Percentiles rank a stretch among this genome's conserved stretches.
These are phyloP conservation scores for Unio delphinus DNA, from an alignment of 2,888 invertebrate species.

Conservation along the genomic window DNA sequence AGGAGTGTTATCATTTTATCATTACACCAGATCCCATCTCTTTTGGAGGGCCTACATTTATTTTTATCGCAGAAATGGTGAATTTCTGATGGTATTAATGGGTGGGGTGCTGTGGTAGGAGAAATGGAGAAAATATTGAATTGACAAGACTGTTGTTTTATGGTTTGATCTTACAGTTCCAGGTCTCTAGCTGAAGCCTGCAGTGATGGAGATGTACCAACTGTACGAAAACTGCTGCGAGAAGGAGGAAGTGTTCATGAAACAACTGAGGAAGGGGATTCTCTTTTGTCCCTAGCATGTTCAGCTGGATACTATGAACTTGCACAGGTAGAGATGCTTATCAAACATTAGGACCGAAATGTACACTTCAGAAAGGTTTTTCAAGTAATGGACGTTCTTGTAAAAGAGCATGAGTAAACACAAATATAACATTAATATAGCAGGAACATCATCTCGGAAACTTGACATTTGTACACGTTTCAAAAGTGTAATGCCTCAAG, in stretches of 20 bases:
- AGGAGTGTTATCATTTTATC: too few species aligned
- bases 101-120: not conserved
- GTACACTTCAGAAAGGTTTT: not conserved
- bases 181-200: slow-evolving; percentile 90
- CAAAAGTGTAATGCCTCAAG: too few species aligned
- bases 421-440: too few species aligned
- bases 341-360: not conserved
- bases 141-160: not conserved
- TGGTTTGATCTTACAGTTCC: slow-evolving; percentile 35
- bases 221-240: slow-evolving; percentile 90
- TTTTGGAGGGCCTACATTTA: too few species aligned
- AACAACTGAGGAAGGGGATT: slow-evolving; percentile 97
- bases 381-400: too few species aligned
- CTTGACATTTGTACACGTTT: too few species aligned
- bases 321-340: slow-evolving; percentile 82
- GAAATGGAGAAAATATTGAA: not conserved
- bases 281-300: slow-evolving; percentile 94
- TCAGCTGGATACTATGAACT: slow-evolving; percentile 98
- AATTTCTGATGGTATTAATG: too few species aligned
- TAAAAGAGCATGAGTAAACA: too few species aligned
- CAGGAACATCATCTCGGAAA: not conserved
- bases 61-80: too few species aligned
- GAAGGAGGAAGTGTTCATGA: slow-evolving; percentile 96
- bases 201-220: slow-evolving; percentile 93
- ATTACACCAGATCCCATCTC: too few species aligned